These are phyloP conservation scores for Eunapius fragilis DNA, from an alignment of 37 sponge, comb jelly and placozoan genomes.

Conservation along the genomic window DNA sequence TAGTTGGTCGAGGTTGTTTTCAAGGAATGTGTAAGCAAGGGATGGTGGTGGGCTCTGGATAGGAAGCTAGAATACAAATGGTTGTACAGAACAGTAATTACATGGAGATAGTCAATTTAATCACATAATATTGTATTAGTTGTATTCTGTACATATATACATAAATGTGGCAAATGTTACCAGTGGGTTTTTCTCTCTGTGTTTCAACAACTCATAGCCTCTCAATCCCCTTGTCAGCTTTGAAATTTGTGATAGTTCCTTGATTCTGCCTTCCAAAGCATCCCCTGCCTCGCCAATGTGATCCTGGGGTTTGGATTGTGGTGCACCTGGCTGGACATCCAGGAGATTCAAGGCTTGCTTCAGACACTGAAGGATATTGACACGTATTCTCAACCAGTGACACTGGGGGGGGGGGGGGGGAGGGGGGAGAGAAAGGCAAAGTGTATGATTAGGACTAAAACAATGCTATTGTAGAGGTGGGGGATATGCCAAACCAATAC, in stretches of 20 bases:
- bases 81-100: background rate
- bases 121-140: no score
- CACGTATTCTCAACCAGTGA: conserved; percentile 34
- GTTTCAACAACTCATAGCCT: background rate
- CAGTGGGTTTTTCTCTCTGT: background rate
- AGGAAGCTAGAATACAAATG: conserved; percentile 15
- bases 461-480: no score
- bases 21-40: conserved; percentile 29
- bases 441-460: no score
- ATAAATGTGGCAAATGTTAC: no score
- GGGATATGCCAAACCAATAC: no score
- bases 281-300: background rate
- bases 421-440: no score
- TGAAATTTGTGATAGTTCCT: background rate
- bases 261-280: background rate
- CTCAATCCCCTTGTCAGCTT: background rate
- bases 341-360: conserved; percentile 4
- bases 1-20: conserved; percentile 9
- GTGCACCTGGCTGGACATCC: background rate
- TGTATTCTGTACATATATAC: no score
- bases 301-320: background rate
- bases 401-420: conserved; percentile 11
- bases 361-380: conserved; percentile 32
- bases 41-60: conserved; percentile 54
- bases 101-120: no score